Percentiles rank a stretch among this genome's conserved stretches.
phyloP scores from a whole-genome alignment of 2,888 invertebrate species.

The Drosophila maculinotata region DNA sequence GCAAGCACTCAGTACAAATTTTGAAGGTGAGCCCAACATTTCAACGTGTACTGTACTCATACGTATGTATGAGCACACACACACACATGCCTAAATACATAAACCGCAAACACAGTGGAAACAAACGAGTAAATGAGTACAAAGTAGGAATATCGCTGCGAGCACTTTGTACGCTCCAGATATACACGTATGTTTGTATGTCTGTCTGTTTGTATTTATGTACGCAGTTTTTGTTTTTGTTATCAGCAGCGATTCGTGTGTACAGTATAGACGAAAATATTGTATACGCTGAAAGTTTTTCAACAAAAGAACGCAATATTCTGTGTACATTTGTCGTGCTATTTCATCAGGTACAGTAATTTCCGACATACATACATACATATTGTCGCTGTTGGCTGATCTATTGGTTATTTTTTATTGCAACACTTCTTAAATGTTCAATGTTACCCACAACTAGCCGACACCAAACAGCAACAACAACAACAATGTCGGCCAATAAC shows the following conservation, averaged over 20 bases:
- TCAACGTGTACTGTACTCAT: constrained; percentile 51
- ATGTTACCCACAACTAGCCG: constrained; percentile 71
- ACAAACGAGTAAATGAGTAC: constrained; percentile 48
- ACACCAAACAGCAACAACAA: constrained; percentile 43
- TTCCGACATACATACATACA: constrained; percentile 25
- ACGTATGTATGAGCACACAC: constrained; percentile 22
- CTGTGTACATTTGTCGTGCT: constrained; percentile 13
- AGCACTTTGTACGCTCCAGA: constrained; percentile 52
- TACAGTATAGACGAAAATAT: constrained; percentile 57
- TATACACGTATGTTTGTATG: constrained; percentile 19
- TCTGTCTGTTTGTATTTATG: neutral
- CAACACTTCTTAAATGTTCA: constrained; percentile 79
- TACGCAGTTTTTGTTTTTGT: constrained; percentile 28
- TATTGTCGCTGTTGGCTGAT: constrained; percentile 65
- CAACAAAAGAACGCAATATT: constrained; percentile 49
- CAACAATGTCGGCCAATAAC: constrained; percentile 69
- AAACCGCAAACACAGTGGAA: constrained; percentile 28
- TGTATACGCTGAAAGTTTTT: constrained; percentile 27
- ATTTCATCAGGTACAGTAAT: constrained; percentile 48
- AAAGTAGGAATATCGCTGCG: constrained; percentile 47
- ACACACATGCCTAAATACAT: constrained; percentile 7
- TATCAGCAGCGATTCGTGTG: constrained; percentile 43
- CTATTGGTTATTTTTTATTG: constrained; percentile 74
- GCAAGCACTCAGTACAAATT: constrained; percentile 45
- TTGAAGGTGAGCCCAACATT: constrained; percentile 59